Percentiles rank a stretch among this genome's conserved stretches.
phyloP scores from a whole-genome alignment of 2,113 vertebrate genomes.

The Atrichornis clamosus region DNA sequence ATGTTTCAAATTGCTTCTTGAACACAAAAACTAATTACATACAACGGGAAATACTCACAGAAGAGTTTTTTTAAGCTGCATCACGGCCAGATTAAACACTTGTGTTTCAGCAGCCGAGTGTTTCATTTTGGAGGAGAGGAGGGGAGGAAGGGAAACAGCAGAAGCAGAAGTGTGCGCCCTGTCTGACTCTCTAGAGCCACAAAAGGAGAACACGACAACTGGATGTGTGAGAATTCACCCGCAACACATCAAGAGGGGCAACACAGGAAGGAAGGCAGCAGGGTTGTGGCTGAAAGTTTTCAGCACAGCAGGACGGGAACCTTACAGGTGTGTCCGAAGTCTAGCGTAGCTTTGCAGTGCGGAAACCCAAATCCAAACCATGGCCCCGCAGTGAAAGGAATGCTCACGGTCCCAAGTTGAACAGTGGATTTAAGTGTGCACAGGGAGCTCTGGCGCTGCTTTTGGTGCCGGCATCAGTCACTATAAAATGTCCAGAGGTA shows the following conservation, averaged over 20 bases:
- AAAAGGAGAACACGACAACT: not conserved
- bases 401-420: accelerated
- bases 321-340: not conserved
- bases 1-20: not conserved
- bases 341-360: not conserved
- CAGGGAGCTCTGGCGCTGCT: accelerated
- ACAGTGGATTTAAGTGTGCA: accelerated
- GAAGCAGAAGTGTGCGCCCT: not conserved
- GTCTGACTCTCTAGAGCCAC: accelerated
- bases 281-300: not conserved
- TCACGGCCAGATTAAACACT: not conserved
- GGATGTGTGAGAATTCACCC: not conserved
- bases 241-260: accelerated
- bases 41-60: not conserved
- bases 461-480: not conserved
- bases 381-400: not conserved
- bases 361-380: not conserved
- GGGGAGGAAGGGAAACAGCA: not conserved
- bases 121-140: not conserved
- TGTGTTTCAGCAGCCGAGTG: not conserved
- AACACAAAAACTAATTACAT: not conserved
- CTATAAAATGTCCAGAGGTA: not conserved
- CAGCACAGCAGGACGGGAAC: not conserved
- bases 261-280: not conserved
- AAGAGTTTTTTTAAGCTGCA: not conserved